Percentiles rank a stretch among this genome's conserved stretches.
These are phyloP conservation scores for Stictonetta naevosa DNA, from an alignment of 2,113 vertebrate genomes.

Conservation along the genomic window DNA sequence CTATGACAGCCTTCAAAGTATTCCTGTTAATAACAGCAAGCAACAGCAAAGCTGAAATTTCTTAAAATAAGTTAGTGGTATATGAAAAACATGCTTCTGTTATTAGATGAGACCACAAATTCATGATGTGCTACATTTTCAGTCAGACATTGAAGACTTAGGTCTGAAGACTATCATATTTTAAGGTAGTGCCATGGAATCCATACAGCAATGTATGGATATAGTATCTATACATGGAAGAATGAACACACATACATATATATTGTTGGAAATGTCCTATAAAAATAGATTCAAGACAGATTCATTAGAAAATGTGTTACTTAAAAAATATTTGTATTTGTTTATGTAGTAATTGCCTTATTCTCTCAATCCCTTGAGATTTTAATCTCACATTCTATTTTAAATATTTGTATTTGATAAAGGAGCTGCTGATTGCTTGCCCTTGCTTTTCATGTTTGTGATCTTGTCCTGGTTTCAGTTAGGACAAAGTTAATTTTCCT, in stretches of 20 bases:
- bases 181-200: not conserved
- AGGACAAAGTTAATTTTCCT: too few relatives aligned
- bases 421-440: not conserved
- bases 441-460: not conserved
- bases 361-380: not conserved
- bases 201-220: not conserved
- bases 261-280: not conserved
- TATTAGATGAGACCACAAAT: not conserved
- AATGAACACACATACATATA: fast-evolving
- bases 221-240: not conserved
- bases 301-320: not conserved
- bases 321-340: not conserved
- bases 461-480: too few relatives aligned
- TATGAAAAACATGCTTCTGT: not conserved
- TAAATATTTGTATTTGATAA: not conserved
- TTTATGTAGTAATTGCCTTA: not conserved
- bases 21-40: not conserved
- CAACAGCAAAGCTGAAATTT: not conserved
- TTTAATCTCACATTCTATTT: not conserved
- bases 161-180: not conserved
- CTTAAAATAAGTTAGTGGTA: not conserved
- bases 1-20: not conserved
- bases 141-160: not conserved
- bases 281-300: not conserved
- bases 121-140: not conserved